Evolutionary conservation across 2,113 vertebrate species (phyloP).

Genomic region (Corapipo altera): DNA sequence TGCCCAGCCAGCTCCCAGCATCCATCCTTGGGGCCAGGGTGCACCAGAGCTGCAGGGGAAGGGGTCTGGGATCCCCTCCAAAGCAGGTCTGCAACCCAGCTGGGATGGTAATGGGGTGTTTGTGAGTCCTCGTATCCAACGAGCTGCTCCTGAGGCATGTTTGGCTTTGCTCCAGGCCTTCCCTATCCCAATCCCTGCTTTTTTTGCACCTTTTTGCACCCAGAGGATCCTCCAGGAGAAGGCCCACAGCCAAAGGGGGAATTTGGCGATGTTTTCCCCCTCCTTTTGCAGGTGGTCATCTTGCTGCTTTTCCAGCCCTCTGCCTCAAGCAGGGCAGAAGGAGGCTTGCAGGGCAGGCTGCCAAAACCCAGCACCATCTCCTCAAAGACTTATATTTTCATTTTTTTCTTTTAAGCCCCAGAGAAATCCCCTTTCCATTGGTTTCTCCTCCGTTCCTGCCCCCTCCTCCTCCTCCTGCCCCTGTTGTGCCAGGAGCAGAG

Average conservation of each 20-base stretch:
- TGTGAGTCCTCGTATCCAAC: not conserved
- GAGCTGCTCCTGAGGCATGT: not conserved
- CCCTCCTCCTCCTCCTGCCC: not conserved
- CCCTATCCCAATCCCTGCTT: not conserved
- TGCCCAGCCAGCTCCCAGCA: not conserved
- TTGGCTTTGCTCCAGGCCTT: not conserved
- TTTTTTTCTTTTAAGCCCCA: not conserved
- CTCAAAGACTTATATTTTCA: not conserved
- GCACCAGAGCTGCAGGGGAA: fast-evolving
- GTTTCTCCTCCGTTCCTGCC: not conserved
- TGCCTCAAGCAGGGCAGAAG: not conserved
- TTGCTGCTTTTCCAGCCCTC: not conserved
- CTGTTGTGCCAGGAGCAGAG: constrained; percentile 54
- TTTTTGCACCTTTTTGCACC: not conserved
- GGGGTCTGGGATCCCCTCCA: not conserved
- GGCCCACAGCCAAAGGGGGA: not conserved
- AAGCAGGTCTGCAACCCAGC: not conserved
- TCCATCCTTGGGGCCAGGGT: not conserved
- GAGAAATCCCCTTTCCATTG: not conserved
- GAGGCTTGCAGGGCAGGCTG: not conserved
- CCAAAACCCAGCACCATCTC: not conserved
- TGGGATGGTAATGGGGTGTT: fast-evolving
- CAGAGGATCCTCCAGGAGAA: not conserved
- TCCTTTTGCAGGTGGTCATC: not conserved
- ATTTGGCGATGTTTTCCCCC: not conserved